phyloP scores from a whole-genome alignment of 1,140 invertebrate genomes.

The Chionoecetes opilio region DNA sequence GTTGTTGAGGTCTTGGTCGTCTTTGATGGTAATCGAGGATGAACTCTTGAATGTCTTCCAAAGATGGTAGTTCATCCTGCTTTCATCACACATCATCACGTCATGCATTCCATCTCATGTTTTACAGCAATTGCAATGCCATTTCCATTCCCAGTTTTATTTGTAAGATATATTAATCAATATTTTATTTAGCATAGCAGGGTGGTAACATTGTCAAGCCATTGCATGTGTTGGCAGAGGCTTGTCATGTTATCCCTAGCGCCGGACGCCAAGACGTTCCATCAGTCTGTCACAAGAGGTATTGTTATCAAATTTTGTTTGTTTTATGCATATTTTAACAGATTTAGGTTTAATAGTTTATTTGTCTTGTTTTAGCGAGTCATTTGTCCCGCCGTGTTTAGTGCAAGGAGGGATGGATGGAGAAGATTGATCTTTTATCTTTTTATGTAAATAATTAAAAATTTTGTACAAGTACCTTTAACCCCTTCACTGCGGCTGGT shows the following conservation, averaged over 20 bases:
- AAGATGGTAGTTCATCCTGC: neutral
- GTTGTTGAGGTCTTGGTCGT: too few relatives aligned
- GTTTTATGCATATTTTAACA: neutral
- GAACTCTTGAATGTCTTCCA: slow-evolving; percentile 12
- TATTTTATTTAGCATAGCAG: too few relatives aligned
- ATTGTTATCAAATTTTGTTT: neutral
- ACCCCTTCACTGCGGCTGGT: too few relatives aligned
- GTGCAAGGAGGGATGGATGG: too few relatives aligned
- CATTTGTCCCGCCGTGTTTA: too few relatives aligned
- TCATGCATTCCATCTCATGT: neutral
- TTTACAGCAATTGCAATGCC: neutral
- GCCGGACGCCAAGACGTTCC: neutral
- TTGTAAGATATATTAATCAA: too few relatives aligned
- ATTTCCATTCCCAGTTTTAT: too few relatives aligned
- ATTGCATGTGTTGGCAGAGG: neutral
- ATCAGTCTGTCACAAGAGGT: neutral
- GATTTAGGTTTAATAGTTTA: neutral
- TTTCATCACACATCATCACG: neutral
- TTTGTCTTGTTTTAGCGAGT: neutral
- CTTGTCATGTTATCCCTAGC: neutral
- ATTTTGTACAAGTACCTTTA: too few relatives aligned
- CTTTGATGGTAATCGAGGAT: neutral
- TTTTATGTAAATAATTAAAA: too few relatives aligned
- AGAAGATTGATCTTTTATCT: too few relatives aligned
- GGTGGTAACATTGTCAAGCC: neutral